Percentiles rank a stretch among this genome's conserved stretches.
phyloP scores from a whole-genome alignment of 2,113 vertebrate species.

The Plestiodon gilberti region DNA sequence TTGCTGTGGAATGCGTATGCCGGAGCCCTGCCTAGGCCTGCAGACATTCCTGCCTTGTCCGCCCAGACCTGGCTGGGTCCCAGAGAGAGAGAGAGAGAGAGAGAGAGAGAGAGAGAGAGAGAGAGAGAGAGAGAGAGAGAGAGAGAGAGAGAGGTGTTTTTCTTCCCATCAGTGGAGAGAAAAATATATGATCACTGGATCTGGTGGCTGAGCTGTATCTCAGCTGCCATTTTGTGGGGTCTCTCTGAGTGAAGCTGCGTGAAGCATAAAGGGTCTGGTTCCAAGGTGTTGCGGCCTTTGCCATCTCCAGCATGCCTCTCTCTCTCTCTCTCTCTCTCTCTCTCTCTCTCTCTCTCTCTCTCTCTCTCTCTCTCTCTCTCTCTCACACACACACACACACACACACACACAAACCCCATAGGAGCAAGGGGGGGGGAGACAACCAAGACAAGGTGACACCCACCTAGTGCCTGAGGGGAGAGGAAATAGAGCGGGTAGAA shows the following conservation, averaged over 20 bases:
- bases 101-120: too few species aligned
- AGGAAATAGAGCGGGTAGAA: background rate
- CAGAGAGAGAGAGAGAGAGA: too few species aligned
- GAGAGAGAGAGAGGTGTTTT: background rate
- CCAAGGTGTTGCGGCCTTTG: background rate
- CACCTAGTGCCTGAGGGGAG: background rate
- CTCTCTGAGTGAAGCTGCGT: background rate
- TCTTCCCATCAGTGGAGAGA: background rate
- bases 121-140: too few species aligned
- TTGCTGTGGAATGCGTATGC: conserved; percentile 20
- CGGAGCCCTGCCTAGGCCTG: background rate
- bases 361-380: too few species aligned
- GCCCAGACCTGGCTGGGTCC: background rate
- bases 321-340: too few species aligned
- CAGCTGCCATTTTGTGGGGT: background rate
- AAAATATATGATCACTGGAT: background rate
- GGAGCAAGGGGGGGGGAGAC: background rate
- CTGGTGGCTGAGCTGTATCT: background rate
- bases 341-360: too few species aligned
- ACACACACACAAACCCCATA: background rate
- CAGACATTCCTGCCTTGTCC: background rate
- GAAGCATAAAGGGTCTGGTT: background rate
- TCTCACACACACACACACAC: background rate
- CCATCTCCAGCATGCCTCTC: background rate
- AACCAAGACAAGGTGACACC: background rate